These are phyloP conservation scores for Bembecia ichneumoniformis DNA, from an alignment of 2,888 invertebrate genomes.

Conservation along the genomic window DNA sequence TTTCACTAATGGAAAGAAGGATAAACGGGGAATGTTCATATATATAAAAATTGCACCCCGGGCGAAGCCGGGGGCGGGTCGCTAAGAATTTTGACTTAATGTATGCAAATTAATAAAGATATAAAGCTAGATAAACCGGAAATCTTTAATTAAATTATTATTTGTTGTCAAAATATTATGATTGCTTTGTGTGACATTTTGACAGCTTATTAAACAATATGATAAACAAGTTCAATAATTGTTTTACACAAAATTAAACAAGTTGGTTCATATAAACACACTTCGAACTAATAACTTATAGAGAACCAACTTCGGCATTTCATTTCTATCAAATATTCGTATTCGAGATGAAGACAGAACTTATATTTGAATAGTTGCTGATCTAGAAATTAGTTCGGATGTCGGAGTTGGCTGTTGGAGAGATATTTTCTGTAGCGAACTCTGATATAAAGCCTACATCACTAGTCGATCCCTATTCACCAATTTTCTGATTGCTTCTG, in stretches of 20 bases:
- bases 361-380: background rate
- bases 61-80: no score
- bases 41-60: no score
- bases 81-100: no score
- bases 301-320: background rate
- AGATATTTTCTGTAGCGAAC: background rate
- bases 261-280: background rate
- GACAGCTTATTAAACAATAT: background rate
- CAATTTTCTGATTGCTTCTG: no score
- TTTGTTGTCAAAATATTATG: no score
- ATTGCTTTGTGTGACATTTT: no score
- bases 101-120: no score
- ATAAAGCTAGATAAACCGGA: no score
- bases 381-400: background rate
- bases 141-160: no score
- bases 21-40: no score
- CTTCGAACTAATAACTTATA: background rate
- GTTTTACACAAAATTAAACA: background rate
- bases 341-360: background rate
- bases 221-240: conserved; percentile 1
- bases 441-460: background rate
- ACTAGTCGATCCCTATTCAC: background rate
- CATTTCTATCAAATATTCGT: background rate
- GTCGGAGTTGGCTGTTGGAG: background rate
- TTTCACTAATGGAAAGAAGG: no score